Evolutionary conservation across 2,113 vertebrate genomes (phyloP), one percentile per base, ranked within the genome.

Genomic region (Megaceryle maxima): DNA sequence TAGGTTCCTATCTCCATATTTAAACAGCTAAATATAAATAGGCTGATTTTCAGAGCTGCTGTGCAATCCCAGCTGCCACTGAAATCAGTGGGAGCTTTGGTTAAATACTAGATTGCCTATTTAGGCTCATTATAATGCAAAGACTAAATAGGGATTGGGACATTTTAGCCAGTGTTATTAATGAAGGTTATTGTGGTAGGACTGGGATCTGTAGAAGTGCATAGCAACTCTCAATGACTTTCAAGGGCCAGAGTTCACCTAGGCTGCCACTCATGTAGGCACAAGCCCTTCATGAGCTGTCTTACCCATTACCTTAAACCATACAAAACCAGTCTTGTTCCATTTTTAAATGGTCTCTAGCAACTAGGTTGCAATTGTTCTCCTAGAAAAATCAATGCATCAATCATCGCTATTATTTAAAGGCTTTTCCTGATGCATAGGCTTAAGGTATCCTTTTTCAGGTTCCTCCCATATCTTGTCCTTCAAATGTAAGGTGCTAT

Each of bases 21-120:
- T 94, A 86, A 56, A 66, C 18, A 80, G 37, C 95, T 94, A 94
- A 93, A 85, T 93, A 90, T 95, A 96, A 92, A 68, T 67, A 94
- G 59, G 55, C 72, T 88, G 79, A 90, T 94, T 96, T 93, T 81
- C 72, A 74, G 50, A 93, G 90, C 67, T 87, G 77, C 91, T 96
- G 86, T 95, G 92, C 91, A 95, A 94, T 93, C 72, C 37, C 94
- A 93, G 88, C 90, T 97, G 92, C 83, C 79, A 92, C 63, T 70
- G 79, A 95, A 94, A 86, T 94, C 76, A 88, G 76, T 83, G 46
- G 79, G 79, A 95, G 55, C 46, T 93, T 92, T 88, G 84, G 90
- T 68, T 93, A 94, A 88, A 94, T 93, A 96, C 66, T 73, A 93
- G 91, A 80, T 88, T 69, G 83, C 17, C 66, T 83, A 46, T 90